phyloP scores from a whole-genome alignment of 2,113 vertebrate species.

The Pelusios castaneus region DNA sequence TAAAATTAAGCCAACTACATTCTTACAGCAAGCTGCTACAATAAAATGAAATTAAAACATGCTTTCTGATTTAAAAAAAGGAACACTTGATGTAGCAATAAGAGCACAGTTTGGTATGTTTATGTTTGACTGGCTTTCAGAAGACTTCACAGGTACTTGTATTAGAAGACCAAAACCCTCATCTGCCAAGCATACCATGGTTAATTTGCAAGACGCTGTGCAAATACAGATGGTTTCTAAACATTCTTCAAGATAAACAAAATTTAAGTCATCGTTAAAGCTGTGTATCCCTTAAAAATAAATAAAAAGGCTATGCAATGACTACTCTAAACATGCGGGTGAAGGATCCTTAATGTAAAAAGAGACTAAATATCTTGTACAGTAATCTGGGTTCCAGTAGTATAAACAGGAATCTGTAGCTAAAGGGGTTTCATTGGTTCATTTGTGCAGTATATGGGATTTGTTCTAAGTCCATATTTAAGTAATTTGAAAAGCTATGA shows the following conservation, averaged over 20 bases:
- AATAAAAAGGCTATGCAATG: constrained; percentile 67
- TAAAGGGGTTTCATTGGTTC: constrained; percentile 47
- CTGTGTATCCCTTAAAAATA: constrained; percentile 69
- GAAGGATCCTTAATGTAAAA: constrained; percentile 33
- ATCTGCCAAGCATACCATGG: constrained; percentile 62
- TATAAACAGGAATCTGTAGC: constrained; percentile 43
- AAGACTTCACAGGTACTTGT: constrained; percentile 71
- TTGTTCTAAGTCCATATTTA: constrained; percentile 48
- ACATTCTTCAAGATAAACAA: constrained; percentile 67
- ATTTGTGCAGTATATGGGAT: constrained; percentile 53
- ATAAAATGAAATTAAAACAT: constrained; percentile 81
- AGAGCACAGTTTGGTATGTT: constrained; percentile 93
- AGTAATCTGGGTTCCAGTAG: constrained; percentile 67
- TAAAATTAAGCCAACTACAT: constrained; percentile 80
- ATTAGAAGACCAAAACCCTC: constrained; percentile 58
- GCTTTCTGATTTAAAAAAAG: constrained; percentile 81
- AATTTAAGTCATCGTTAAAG: constrained; percentile 64
- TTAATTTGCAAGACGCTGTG: constrained; percentile 67
- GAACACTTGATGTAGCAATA: constrained; percentile 88
- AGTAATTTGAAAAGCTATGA: constrained; percentile 42
- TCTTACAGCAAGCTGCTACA: constrained; percentile 78
- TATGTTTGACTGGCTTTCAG: constrained; percentile 74
- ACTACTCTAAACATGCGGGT: constrained; percentile 37
- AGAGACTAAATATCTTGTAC: constrained; percentile 42
- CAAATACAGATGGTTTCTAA: constrained; percentile 68